Percentiles rank a stretch among this genome's conserved stretches.
Evolutionary conservation across 2,113 vertebrate species (phyloP).

Genomic region (Ammospiza caudacuta): DNA sequence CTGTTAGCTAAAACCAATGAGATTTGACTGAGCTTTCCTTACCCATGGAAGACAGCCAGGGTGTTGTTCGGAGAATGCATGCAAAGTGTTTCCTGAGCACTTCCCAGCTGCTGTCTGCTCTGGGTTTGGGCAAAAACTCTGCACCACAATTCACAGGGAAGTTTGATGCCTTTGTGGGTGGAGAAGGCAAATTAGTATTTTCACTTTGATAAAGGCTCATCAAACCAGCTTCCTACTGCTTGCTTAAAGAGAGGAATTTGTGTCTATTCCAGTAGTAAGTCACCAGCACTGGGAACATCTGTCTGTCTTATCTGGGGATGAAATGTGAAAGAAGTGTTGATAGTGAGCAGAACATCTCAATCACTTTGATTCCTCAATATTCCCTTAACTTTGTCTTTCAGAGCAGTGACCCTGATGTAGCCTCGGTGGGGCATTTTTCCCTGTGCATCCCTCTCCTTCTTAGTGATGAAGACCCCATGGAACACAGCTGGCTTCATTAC

Average conservation of each 20-base stretch:
- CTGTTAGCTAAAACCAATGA: constrained; percentile 48
- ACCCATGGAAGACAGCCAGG: constrained; percentile 18
- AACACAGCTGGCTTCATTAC: not conserved
- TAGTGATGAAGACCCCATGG: not conserved
- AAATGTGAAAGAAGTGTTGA: not conserved
- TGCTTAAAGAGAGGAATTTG: not conserved
- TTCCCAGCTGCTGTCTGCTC: not conserved
- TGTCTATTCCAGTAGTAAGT: not conserved
- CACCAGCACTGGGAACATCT: not conserved
- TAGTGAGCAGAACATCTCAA: not conserved
- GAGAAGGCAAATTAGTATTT: not conserved
- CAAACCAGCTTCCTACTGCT: not conserved
- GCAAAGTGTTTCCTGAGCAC: not conserved
- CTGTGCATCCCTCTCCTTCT: not conserved
- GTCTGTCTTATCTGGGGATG: not conserved
- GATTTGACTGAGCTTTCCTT: constrained; percentile 10
- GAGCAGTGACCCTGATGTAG: accelerated
- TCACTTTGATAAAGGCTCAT: not conserved
- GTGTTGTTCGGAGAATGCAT: constrained; percentile 21
- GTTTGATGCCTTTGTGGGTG: not conserved
- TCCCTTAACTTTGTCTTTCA: not conserved
- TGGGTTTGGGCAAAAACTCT: not conserved
- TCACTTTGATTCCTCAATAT: not conserved
- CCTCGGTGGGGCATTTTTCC: accelerated
- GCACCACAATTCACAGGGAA: not conserved